These are phyloP conservation scores for Melitaea cinxia DNA, from an alignment of 1,140 invertebrate species.

Conservation along the genomic window DNA sequence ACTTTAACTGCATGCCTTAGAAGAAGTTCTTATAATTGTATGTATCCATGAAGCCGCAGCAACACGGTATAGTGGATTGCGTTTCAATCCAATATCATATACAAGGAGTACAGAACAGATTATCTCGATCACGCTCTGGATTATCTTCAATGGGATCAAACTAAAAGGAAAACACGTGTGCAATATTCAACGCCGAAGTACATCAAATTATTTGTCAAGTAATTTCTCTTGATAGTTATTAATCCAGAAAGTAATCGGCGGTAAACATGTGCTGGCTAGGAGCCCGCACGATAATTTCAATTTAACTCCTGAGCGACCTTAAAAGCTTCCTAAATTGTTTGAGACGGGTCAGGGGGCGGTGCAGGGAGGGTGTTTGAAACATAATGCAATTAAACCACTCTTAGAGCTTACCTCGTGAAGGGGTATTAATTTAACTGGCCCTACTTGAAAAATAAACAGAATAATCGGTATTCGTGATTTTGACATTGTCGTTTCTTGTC, in stretches of 20 bases:
- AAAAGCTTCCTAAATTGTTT: constrained; percentile 62
- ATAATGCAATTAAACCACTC: constrained; percentile 39
- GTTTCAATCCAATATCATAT: no score
- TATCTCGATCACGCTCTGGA: no score
- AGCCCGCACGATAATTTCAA: constrained; percentile 41
- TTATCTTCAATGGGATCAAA: no score
- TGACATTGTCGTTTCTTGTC: neutral
- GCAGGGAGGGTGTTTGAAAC: constrained; percentile 29
- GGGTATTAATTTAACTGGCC: constrained; percentile 13
- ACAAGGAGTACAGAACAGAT: no score
- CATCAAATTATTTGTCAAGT: neutral
- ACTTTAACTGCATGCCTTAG: no score
- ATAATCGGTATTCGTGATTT: neutral
- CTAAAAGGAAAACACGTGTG: no score
- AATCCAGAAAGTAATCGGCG: constrained; percentile 5
- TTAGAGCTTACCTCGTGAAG: constrained; percentile 17
- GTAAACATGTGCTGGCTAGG: constrained; percentile 28
- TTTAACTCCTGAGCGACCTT: constrained; percentile 49
- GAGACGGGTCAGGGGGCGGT: constrained; percentile 32
- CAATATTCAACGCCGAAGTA: neutral
- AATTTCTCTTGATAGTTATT: neutral
- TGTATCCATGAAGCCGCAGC: no score
- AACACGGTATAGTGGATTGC: no score
- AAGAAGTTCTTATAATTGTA: no score
- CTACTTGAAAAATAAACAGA: neutral